Base-by-base conservation (phyloP, 2,113 vertebrate genomes). In the Tretioscincus oriximinensis region DNA sequence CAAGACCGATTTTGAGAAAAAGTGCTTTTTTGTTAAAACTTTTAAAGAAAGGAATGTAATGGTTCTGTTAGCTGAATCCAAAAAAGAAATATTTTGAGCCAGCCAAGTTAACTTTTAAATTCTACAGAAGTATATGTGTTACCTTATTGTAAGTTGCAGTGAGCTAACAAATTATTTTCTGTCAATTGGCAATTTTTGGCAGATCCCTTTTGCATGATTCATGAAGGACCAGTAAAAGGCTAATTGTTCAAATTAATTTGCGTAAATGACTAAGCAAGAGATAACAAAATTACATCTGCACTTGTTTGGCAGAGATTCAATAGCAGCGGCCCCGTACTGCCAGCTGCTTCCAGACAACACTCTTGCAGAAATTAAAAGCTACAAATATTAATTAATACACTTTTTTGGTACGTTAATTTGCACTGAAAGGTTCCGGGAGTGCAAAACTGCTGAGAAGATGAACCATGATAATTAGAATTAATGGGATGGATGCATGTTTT, bases 161-260 rank as follows among this genome's bases (percentile, higher is more conserved):
- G 88, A 5, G 84, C 95, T 95, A 96, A 96, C 94, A 92, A 93
- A 93, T 95, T 96, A 91, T 95, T 95, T 94, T 93, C 94, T 96
- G 95, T 96, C 95, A 95, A 94, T 94, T 66, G 94, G 95, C 92
- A 94, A 92, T 94, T 96, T 93, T 96, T 96, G 95, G 95, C 97
- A 96, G 95, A 93, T 96, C 91, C 93, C 94, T 97, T 94, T 90
- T 95, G 96, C 96, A 96, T 97, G 97, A 98, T 97, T 98, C 96
- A 97, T 97, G 96, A 96, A 96, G 95, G 96, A 97, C 96, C 95
- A 94, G 96, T 95, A 95, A 96, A 97, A 97, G 96, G 97, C 97
- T 99, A 99, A 99, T 98, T 98, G 97, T 97, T 98, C 96, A 97
- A 97, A 97, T 98, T 98, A 97, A 98, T 98, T 98, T 97, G 96